Base-by-base conservation (phyloP, 2,888 invertebrate species). In the Acanthoscelides obtectus region DNA sequence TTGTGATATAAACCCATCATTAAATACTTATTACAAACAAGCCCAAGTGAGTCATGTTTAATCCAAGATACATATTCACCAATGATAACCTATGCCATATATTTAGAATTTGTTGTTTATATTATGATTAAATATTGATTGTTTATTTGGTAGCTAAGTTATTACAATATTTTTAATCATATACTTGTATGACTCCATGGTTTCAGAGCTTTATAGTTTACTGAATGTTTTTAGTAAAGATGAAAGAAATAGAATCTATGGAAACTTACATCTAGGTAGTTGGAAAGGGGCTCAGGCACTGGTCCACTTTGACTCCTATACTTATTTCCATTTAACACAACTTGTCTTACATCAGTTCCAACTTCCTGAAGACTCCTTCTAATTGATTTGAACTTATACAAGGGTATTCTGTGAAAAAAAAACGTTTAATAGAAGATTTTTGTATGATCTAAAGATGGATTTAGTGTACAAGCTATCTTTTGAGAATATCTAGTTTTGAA, bases 241-340 rank as follows among this genome's bases (percentile, higher is more conserved):
- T n/a, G n/a, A n/a, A n/a, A n/a, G n/a, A n/a, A n/a, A n/a, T n/a
- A n/a, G n/a, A n/a, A n/a, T n/a, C n/a, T n/a, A n/a, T n/a, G 8
- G 8, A 22, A 66, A 66, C 90, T 87, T 87, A 94, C 95, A 88
- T 98, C 97, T 75, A 98, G 87, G 83, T 98, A 98, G 86, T 98
- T 98, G 21, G 95, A 94, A 27, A 98, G 88, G 0, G 95, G 96
- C 83, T 96, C 96, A 0, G 95, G 95, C 2, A 89, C 86, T 89
- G 0, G 84, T 84, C 78, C 22, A 78, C 66, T 87, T 87, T 84
- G 6, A 19, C 6, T 22, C 22, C 22, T 67, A 22, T 22, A 22
- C 22, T 22, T 22, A 20, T 12, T 68, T 21, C 20, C 45, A 64
- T 63, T 21, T 69, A 93, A 81, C 17, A 45, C 3, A 45, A 45